These are phyloP conservation scores for Porites lobata DNA, from an alignment of 92 coral and sea anemone genomes.

Conservation along the genomic window DNA sequence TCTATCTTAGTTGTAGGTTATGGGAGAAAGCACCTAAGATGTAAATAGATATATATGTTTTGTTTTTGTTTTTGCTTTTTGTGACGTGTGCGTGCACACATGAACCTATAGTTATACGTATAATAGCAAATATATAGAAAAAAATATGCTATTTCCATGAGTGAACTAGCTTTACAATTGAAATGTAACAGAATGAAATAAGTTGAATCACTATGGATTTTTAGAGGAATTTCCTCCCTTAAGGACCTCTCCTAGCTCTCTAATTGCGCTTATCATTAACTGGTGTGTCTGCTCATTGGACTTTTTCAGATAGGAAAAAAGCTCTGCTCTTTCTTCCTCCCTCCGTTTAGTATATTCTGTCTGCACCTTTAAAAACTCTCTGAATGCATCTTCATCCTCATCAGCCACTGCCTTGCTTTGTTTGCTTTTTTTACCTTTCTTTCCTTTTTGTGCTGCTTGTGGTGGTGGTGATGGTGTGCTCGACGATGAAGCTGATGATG, in stretches of 20 bases:
- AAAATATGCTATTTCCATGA: background rate
- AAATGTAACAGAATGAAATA: background rate
- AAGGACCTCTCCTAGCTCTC: slow-evolving; percentile 38
- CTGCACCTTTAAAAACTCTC: slow-evolving; percentile 35
- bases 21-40: too few relatives aligned
- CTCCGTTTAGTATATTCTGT: slow-evolving; percentile 36
- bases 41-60: too few relatives aligned
- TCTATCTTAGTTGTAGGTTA: too few relatives aligned
- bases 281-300: slow-evolving; percentile 33
- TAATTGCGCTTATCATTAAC: slow-evolving; percentile 15
- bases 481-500: background rate
- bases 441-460: slow-evolving; percentile 12
- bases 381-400: slow-evolving; percentile 27
- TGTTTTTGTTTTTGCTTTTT: too few relatives aligned
- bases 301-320: slow-evolving; percentile 18
- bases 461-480: slow-evolving; percentile 16
- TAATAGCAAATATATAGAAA: too few relatives aligned
- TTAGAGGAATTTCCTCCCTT: slow-evolving; percentile 24
- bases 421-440: slow-evolving; percentile 35
- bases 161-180: background rate
- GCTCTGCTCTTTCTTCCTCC: slow-evolving; percentile 39
- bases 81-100: too few relatives aligned
- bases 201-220: background rate
- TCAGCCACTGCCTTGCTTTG: slow-evolving; percentile 18
- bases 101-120: too few relatives aligned